Percentiles rank a stretch among this genome's conserved stretches.
Evolutionary conservation across 2,888 invertebrate species (phyloP).

Genomic region (Phymatocera aterrima): DNA sequence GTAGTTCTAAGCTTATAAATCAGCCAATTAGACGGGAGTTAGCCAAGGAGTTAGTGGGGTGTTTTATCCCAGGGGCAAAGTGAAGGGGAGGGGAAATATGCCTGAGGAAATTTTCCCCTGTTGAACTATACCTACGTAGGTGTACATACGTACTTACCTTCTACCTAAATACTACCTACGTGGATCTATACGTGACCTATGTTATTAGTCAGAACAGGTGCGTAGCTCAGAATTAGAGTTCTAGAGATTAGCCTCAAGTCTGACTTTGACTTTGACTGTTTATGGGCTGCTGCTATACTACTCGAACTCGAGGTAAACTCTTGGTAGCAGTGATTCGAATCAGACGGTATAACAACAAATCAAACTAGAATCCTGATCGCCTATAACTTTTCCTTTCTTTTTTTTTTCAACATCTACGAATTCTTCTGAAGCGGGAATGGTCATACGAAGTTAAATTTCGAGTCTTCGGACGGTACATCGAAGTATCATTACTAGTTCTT

Average conservation of each 20-base stretch:
- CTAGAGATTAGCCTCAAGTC: constrained; percentile 11
- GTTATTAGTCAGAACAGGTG: constrained; percentile 11
- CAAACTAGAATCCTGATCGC: background rate
- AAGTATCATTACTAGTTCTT: too few species aligned
- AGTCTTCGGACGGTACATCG: too few species aligned
- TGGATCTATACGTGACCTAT: constrained; percentile 18
- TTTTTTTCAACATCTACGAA: too few species aligned
- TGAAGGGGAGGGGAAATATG: background rate
- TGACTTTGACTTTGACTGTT: constrained; percentile 24
- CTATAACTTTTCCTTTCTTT: too few species aligned
- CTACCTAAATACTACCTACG: too few species aligned
- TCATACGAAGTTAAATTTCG: too few species aligned
- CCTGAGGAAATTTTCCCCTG: constrained; percentile 27
- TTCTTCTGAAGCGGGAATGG: too few species aligned
- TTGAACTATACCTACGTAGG: background rate
- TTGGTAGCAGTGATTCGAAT: background rate
- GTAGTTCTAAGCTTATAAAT: background rate
- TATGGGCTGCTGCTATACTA: background rate
- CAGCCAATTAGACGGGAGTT: constrained; percentile 29
- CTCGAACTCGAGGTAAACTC: background rate
- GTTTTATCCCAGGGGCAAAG: constrained; percentile 1
- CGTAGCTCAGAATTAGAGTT: constrained; percentile 6
- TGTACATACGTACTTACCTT: too few species aligned
- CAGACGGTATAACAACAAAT: background rate
- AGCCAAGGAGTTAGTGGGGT: constrained; percentile 5